phyloP scores from a whole-genome alignment of 1,140 invertebrate species.

The Helicoverpa zea region DNA sequence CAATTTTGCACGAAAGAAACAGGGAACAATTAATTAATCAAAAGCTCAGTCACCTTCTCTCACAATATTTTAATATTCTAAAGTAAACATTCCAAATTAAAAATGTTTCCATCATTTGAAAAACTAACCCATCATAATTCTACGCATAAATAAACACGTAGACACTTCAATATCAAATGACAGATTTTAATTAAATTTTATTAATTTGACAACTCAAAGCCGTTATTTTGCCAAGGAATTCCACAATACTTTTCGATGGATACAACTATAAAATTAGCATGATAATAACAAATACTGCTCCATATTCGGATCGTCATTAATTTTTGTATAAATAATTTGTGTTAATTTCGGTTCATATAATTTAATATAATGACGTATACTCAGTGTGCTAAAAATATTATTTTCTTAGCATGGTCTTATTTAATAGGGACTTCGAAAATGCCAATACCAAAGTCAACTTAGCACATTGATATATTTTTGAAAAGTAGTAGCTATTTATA shows the following conservation, averaged over 20 bases:
- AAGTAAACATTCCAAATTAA: constrained; percentile 16
- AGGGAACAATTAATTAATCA: neutral
- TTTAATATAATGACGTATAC: constrained; percentile 31
- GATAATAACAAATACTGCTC: constrained; percentile 65
- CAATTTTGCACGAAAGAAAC: too few species aligned
- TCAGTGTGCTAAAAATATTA: neutral
- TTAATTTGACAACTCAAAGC: constrained; percentile 66
- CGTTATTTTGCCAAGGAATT: constrained; percentile 56
- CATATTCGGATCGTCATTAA: constrained; percentile 64
- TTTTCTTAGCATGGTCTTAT: neutral
- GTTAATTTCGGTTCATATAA: constrained; percentile 24
- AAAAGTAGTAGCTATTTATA: too few species aligned
- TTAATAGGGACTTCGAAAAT: neutral
- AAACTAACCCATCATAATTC: constrained; percentile 11
- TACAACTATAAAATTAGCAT: constrained; percentile 72
- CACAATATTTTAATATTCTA: neutral
- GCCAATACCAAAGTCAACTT: neutral
- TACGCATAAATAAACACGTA: constrained; percentile 4
- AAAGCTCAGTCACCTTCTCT: neutral
- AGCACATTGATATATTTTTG: too few species aligned
- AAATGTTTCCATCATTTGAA: neutral
- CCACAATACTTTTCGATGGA: constrained; percentile 48
- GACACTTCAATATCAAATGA: neutral
- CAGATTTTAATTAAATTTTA: constrained; percentile 67
- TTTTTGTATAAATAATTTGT: constrained; percentile 55